Evolutionary conservation across 2,888 invertebrate genomes (phyloP).

Genomic region (Stenichneumon culpator): DNA sequence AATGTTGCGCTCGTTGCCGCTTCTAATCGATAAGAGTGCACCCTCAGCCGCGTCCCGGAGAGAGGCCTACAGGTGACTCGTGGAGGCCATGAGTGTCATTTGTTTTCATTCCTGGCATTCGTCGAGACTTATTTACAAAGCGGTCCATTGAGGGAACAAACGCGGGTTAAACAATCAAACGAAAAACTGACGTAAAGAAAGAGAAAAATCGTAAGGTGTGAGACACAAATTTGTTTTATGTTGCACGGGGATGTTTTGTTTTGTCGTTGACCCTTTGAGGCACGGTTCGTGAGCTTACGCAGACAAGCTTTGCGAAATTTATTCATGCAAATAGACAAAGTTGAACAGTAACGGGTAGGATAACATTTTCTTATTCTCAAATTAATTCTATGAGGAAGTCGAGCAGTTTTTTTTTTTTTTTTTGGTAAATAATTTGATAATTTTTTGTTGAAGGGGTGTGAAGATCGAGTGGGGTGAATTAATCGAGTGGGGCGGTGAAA

Average conservation of each 20-base stretch:
- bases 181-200: not conserved
- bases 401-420: no score
- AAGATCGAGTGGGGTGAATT: not conserved
- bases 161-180: not conserved
- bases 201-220: conserved; percentile 35
- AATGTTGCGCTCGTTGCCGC: conserved; percentile 46
- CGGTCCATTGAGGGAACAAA: conserved; percentile 26
- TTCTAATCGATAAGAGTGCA: conserved; percentile 66
- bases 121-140: conserved; percentile 13
- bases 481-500: not conserved
- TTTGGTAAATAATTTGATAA: no score
- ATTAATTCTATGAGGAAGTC: no score
- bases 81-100: conserved; percentile 49
- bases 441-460: no score
- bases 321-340: not conserved
- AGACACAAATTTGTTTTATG: not conserved
- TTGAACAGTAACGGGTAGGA: not conserved
- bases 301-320: not conserved
- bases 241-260: not conserved
- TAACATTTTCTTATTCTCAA: not conserved
- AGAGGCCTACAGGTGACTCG: conserved; percentile 67
- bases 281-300: not conserved
- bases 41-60: conserved; percentile 55
- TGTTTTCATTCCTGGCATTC: conserved; percentile 46
- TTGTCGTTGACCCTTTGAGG: not conserved